phyloP scores from a whole-genome alignment of 1,140 invertebrate genomes.

The Sweltsa coloradensis region DNA sequence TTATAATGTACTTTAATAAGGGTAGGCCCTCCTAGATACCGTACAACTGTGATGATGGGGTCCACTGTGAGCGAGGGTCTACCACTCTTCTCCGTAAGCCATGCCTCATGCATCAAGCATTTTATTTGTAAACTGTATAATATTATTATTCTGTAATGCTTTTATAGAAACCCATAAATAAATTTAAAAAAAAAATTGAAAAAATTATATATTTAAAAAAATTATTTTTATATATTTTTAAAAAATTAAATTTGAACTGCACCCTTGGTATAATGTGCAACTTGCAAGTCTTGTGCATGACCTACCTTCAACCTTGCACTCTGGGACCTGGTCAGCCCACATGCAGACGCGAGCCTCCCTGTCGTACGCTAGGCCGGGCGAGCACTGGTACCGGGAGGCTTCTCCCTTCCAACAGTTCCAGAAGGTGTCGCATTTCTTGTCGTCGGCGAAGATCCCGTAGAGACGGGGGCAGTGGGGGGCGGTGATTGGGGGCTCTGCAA shows the following conservation, averaged over 20 bases:
- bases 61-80: too few relatives aligned
- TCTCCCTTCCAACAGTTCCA: conserved; percentile 96
- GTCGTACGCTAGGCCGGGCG: conserved; percentile 87
- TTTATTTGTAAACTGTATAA: not conserved
- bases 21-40: too few relatives aligned
- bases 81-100: too few relatives aligned
- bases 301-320: conserved; percentile 76
- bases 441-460: conserved; percentile 87
- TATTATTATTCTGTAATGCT: conserved; percentile 1
- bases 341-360: conserved; percentile 83
- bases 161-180: too few relatives aligned
- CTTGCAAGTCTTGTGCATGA: conserved; percentile 11
- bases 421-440: conserved; percentile 81
- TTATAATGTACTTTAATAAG: too few relatives aligned
- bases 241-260: too few relatives aligned
- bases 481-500: conserved; percentile 67
- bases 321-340: conserved; percentile 88
- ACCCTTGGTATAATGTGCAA: too few relatives aligned
- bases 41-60: too few relatives aligned
- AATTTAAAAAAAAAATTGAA: too few relatives aligned
- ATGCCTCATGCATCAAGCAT: too few relatives aligned
- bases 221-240: conserved; percentile 1
- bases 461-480: conserved; percentile 75
- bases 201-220: not conserved
- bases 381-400: conserved; percentile 84